phyloP scores from a whole-genome alignment of 1,140 invertebrate genomes.

The Dolichoris vasculosae region DNA sequence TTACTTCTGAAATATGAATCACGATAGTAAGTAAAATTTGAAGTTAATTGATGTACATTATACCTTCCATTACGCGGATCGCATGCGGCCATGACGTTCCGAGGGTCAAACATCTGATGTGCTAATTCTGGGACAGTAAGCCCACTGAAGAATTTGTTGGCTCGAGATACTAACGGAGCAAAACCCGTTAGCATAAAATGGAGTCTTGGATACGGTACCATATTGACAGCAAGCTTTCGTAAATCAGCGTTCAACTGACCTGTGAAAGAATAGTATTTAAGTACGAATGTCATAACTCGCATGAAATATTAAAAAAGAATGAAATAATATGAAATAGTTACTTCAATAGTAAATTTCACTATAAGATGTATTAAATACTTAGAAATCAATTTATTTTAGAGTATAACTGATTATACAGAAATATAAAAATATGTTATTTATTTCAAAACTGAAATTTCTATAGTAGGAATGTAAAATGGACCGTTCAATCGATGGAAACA shows the following conservation, averaged over 20 bases:
- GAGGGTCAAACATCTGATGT: conserved; percentile 84
- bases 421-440: no score
- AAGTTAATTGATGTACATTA: background rate
- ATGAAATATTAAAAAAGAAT: background rate
- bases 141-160: conserved; percentile 82
- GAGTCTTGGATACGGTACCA: conserved; percentile 91
- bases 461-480: no score
- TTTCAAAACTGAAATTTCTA: no score
- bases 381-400: background rate
- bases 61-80: conserved; percentile 81
- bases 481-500: no score
- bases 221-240: conserved; percentile 89
- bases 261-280: background rate
- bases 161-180: conserved; percentile 83
- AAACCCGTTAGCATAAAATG: conserved; percentile 88
- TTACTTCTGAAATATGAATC: background rate
- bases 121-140: conserved; percentile 84
- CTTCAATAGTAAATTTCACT: background rate
- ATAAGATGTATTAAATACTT: background rate
- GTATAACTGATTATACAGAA: no score
- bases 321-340: background rate
- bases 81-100: conserved; percentile 83
- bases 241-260: conserved; percentile 88
- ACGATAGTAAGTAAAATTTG: background rate
- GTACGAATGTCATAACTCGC: no score